These are phyloP conservation scores for Argyresthia goedartella DNA, from an alignment of 2,888 invertebrate genomes.

Conservation along the genomic window DNA sequence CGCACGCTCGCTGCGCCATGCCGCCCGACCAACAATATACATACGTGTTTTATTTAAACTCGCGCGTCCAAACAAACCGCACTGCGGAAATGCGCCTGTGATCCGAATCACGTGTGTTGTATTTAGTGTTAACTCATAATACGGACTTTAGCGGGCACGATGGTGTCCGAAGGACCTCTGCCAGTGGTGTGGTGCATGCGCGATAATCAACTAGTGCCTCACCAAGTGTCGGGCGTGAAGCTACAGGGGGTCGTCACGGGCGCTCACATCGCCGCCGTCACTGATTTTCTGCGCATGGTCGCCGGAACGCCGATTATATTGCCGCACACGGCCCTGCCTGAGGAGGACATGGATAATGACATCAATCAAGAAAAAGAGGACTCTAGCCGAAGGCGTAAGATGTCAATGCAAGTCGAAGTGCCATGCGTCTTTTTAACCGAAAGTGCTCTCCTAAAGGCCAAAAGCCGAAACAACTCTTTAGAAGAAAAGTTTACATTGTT, in stretches of 20 bases:
- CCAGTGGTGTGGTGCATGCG: conserved; percentile 78
- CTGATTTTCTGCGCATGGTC: conserved; percentile 75
- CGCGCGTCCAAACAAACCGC: conserved; percentile 11
- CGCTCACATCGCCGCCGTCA: conserved; percentile 75
- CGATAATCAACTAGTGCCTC: conserved; percentile 77
- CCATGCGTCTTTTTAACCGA: conserved; percentile 66
- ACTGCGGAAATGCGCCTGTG: conserved; percentile 49
- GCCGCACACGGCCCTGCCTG: conserved; percentile 52
- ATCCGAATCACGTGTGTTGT: conserved; percentile 12
- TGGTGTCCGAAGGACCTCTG: conserved; percentile 74
- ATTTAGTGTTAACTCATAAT: conserved; percentile 1
- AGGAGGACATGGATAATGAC: conserved; percentile 46
- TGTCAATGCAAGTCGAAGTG: conserved; percentile 68
- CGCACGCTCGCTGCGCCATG: conserved; percentile 47
- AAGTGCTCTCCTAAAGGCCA: conserved; percentile 58
- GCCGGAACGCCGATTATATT: conserved; percentile 74
- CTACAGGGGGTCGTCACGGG: conserved; percentile 76
- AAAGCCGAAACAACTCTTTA: conserved; percentile 54
- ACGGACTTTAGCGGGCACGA: conserved; percentile 34
- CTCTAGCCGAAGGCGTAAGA: conserved; percentile 51
- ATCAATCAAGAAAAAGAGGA: conserved; percentile 57
- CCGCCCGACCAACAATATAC: conserved; percentile 41
- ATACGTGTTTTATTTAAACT: conserved; percentile 33
- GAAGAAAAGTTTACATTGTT: conserved; percentile 51
- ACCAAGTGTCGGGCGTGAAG: conserved; percentile 75